Evolutionary conservation across 2,888 invertebrate species (phyloP), one percentile per base, ranked within the genome.

Genomic region (Parnassius mnemosyne): DNA sequence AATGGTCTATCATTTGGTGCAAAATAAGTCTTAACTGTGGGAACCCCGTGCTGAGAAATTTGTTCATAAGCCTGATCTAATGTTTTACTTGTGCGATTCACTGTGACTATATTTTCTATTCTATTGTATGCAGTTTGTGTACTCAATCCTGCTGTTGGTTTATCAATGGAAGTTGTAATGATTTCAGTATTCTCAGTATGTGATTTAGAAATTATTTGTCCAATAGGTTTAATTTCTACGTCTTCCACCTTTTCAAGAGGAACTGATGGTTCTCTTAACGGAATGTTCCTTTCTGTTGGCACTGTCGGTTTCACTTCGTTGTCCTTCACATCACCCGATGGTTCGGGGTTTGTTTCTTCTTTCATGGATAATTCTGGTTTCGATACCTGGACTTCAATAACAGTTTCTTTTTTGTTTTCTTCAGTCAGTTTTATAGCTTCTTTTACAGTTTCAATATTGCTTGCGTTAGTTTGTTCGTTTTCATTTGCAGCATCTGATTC

Each of bases 181-280:
- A 89, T 89, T 83, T 90, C 89, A 43, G 90, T 90, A 47, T 79
- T 87, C 69, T 85, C 81, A 57, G 83, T 80, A 25, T 81, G 84
- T 10, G 87, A 78, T 72, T 87, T 90, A 9, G 85, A 84, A 49
- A 88, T 77, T 3, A 84, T 73, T 70, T 84, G 79, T 16, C 85
- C 84, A 54, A 91, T 89, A 1, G 92, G 90, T 65, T 90, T 92
- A 25, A 92, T 91, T 78, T 91, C 91, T 50, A 90, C 78, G 68
- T 87, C 89, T 77, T 89, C 89, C 41, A 88, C 87, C 73, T 88
- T 90, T 41, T 91, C 91, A 20, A 90, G 74, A 13, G 88, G 89
- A 43, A 89, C 79, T 5, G 90, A 87, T 41, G 88, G 89, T 67
- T 90, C 91, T 59, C 84, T 80, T 10, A 85, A 70, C 9, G 84